Conservation (phyloP, 2,888 invertebrate species). For the Tethea ocularis region DNA sequence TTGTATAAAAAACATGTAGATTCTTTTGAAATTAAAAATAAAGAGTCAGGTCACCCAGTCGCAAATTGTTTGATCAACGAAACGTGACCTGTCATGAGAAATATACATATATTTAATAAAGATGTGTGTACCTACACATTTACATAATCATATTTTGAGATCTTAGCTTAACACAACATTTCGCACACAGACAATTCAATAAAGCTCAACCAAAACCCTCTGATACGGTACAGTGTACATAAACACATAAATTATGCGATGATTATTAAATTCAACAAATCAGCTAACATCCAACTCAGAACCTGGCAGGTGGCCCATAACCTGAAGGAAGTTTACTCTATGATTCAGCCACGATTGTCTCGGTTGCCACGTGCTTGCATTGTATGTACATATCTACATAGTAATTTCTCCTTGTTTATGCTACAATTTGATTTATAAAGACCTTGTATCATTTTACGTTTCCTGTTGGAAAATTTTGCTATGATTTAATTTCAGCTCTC, state of each 20-base stretch:
- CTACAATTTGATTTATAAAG: constrained; percentile 2
- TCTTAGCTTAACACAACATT: too few species aligned
- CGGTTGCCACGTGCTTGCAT: constrained; percentile 18
- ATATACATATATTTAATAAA: too few species aligned
- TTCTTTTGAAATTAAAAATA: not conserved
- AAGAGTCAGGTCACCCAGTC: too few species aligned
- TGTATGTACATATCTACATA: constrained; percentile 5
- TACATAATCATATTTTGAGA: too few species aligned
- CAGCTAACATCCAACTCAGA: constrained; percentile 5
- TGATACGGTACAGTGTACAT: not conserved
- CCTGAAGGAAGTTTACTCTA: constrained; percentile 15
- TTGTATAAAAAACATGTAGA: not conserved
- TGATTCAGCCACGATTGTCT: constrained; percentile 27
- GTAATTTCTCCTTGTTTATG: not conserved
- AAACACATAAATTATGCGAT: constrained; percentile 6
- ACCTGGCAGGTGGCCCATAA: constrained; percentile 9
- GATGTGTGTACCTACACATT: too few species aligned
- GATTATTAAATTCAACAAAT: constrained; percentile 9
- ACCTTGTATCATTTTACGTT: not conserved
- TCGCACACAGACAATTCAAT: not conserved
- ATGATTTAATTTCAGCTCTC: constrained; percentile 2
- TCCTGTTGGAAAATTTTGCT: not conserved
- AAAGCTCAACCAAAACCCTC: not conserved
- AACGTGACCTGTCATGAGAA: too few species aligned
- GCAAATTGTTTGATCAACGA: too few species aligned